Base-by-base conservation (phyloP, 2,888 invertebrate genomes). In the Bombyx huttoni region DNA sequence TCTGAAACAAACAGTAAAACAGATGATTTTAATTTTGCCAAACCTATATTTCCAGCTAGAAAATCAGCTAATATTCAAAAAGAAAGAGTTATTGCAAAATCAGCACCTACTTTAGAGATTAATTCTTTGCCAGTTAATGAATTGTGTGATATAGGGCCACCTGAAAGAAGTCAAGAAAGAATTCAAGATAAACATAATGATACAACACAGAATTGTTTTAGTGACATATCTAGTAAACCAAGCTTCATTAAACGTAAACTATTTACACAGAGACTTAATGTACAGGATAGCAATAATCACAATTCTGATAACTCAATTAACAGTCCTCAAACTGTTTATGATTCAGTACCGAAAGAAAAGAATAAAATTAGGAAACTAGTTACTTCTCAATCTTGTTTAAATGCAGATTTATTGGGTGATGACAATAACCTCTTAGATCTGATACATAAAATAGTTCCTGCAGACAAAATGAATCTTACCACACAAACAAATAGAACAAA, bases 191-290 rank as follows among this genome's bases (percentile, higher is more conserved):
- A 60, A 52, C 49, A 49, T 9, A 55, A 54, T 34, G 61, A 63
- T 34, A 54, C 51, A 54, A 51, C 55, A 48, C 54, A 58, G 47
- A 46, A n/a, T 34, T 49, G 53, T 12, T 62, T 59, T 14, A 76
- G 65, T 61, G 72, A 81, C 49, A 51, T 78, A 1, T 81, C 83
- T 49, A 75, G 73, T 70, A 75, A 78, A 55, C 81, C 84, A 14
- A 87, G 86, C 58, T 88, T 85, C 56, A 79, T 83, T 12, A 88
- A 85, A 63, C 71, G 87, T 58, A 87, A 86, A 60, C 65, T 88
- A 0, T 87, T 79, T 50, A 78, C 84, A 0, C 87, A 86, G 63
- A 85, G 74, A 51, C 63, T 83, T 51, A 84, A 86, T 70, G 63
- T 82, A 0, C 64, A 74, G 46, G 79, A 86, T 49, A 76, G 64